Base-by-base conservation (phyloP, 2,113 vertebrate genomes). In the Steatornis caripensis region DNA sequence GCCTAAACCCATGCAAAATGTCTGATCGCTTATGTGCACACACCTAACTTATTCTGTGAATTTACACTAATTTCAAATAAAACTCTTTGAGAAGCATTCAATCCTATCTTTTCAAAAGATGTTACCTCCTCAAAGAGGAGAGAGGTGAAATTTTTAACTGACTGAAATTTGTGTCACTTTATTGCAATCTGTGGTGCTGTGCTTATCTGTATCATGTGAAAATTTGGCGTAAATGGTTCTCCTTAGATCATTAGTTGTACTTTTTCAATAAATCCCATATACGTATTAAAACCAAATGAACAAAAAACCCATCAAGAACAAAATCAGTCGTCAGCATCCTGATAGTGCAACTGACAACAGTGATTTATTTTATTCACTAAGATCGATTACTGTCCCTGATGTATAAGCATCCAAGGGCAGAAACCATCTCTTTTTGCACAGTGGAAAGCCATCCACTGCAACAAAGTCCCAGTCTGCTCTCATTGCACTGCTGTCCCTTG, bases 281-380 rank as follows among this genome's bases (percentile, higher is more conserved):
- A 62, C 3, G 5, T 69, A 83, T 76, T 91, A 61, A 92, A 92
- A 86, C 36, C 30, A 87, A 93, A 87, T 0, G 0, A 94, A 84
- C 37, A 84, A 92, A 82, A 78, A 20, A 1, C 8, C 11, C 39
- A 55, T 11, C 21, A 51, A 37, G 78, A 84, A 72, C 29, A 90
- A 82, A 94, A 95, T 70, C 88, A 93, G 48, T 34, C 85, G 68
- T 95, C 95, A 90, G 79, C 71, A 81, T 68, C 60, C 51, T 78
- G 80, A 84, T 80, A 53, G 51, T 84, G 76, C 71, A 64, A 3
- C 71, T 81, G 85, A 96, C 95, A 96, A 75, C 53, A 53, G 79
- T 90, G 68, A 95, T 95, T 95, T 95, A 93, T 96, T 95, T 95
- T 92, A 71, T 75, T 94, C 85, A 55, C 72, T 32, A 90, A 94